These are phyloP conservation scores for Sciurus vulgaris DNA, from an alignment of 2,797 vertebrate genomes.

Conservation along the genomic window DNA sequence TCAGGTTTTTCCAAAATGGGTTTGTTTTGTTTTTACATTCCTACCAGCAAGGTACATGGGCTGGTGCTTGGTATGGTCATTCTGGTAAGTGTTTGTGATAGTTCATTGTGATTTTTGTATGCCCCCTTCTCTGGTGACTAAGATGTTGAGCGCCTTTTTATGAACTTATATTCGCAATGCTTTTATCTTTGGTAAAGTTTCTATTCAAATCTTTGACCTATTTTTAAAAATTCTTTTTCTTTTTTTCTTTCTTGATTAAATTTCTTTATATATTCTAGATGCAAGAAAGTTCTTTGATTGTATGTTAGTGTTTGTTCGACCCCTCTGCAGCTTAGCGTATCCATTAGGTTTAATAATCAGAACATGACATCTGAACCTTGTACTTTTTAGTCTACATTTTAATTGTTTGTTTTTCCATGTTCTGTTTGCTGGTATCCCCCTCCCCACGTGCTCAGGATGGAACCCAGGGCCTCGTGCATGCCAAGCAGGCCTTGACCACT, in stretches of 20 bases:
- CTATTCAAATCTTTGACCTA: not conserved
- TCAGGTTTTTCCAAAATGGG: not conserved
- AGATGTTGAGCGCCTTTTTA: no score
- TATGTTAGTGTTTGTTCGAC: not conserved
- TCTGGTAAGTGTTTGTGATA: not conserved
- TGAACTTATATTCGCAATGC: no score
- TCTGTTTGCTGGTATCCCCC: not conserved
- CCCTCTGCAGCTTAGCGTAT: not conserved
- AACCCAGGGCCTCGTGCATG: no score
- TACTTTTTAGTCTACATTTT: not conserved
- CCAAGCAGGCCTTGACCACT: no score
- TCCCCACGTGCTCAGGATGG: no score
- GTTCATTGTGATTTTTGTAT: not conserved
- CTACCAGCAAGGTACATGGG: not conserved
- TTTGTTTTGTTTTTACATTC: not conserved
- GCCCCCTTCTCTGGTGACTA: not conserved
- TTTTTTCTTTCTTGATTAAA: no score
- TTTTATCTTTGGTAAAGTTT: not conserved
- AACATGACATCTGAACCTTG: not conserved
- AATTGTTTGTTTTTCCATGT: not conserved
- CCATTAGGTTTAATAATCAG: not conserved
- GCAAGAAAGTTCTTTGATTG: no score
- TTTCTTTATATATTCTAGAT: no score
- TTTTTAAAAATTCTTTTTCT: not conserved
- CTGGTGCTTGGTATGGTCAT: not conserved